Conservation (phyloP, 2,797 vertebrate species). For the Semotilus atromaculatus region DNA sequence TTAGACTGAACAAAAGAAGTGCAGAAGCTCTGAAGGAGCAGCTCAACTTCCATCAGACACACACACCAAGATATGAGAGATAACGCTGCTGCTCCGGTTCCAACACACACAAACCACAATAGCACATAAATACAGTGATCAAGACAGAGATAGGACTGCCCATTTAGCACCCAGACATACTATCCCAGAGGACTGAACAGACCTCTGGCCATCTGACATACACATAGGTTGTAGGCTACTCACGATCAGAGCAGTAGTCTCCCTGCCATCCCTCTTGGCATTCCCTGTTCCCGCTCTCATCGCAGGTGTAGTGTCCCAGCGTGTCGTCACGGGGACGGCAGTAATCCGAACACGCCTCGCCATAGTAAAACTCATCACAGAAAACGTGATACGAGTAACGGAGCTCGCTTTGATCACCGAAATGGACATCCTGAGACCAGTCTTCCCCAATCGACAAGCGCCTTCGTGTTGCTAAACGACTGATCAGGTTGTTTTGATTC, state of each 20-base stretch:
- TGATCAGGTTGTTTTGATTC: slow-evolving; percentile 86
- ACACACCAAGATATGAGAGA: slow-evolving; percentile 36
- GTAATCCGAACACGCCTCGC: slow-evolving; percentile 86
- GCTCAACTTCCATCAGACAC: slow-evolving; percentile 53
- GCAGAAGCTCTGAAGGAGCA: slow-evolving; percentile 34
- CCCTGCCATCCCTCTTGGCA: slow-evolving; percentile 86
- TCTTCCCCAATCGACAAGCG: slow-evolving; percentile 83
- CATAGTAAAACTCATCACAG: slow-evolving; percentile 86
- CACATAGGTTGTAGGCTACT: slow-evolving; percentile 59
- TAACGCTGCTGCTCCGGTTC: slow-evolving; percentile 14
- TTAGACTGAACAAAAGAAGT: slow-evolving; percentile 71
- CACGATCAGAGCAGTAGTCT: slow-evolving; percentile 83
- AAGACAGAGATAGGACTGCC: neutral
- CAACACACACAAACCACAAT: slow-evolving; percentile 29
- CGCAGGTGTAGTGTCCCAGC: slow-evolving; percentile 86
- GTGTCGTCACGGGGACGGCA: slow-evolving; percentile 85
- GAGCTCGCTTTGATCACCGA: slow-evolving; percentile 86
- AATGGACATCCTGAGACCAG: slow-evolving; percentile 89
- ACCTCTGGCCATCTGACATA: slow-evolving; percentile 22
- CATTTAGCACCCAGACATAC: slow-evolving; percentile 25
- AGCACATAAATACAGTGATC: slow-evolving; percentile 15
- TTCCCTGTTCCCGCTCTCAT: slow-evolving; percentile 79
- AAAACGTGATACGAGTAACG: slow-evolving; percentile 90
- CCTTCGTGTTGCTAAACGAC: slow-evolving; percentile 83
- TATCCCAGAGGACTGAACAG: slow-evolving; percentile 20